phyloP scores from a whole-genome alignment of 2,113 vertebrate species.

The Toxotes jaculatrix region DNA sequence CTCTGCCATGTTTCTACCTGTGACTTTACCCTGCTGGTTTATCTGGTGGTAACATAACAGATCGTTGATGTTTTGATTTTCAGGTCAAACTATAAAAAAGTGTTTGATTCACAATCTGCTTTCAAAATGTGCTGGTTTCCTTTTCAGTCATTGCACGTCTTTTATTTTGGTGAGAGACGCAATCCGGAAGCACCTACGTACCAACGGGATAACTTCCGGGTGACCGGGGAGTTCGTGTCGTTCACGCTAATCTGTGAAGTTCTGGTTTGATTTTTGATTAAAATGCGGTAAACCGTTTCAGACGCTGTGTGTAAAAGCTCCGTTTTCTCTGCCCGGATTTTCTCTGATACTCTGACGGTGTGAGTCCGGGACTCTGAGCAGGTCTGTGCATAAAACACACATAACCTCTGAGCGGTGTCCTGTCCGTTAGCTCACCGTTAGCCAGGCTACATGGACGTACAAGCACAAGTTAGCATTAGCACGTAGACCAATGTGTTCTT shows the following conservation, averaged over 20 bases:
- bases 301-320: fast-evolving
- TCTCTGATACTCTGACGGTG: not conserved
- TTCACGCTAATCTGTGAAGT: not conserved
- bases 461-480: not conserved
- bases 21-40: no score
- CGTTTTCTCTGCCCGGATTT: fast-evolving
- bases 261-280: not conserved
- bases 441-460: not conserved
- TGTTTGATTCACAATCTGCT: no score
- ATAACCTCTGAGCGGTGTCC: conserved; percentile 2
- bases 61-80: no score
- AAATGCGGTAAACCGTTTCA: not conserved
- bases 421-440: not conserved
- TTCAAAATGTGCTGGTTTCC: no score
- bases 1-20: no score
- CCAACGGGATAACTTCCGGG: not conserved
- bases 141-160: no score
- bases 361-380: not conserved
- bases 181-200: not conserved
- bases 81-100: no score
- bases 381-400: not conserved
- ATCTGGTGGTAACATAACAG: no score
- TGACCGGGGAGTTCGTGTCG: not conserved
- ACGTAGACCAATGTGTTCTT: not conserved
- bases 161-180: not conserved